Percentiles rank a stretch among this genome's conserved stretches.
Conservation (phyloP, 2,888 invertebrate genomes). For the Diarsia mendica region DNA sequence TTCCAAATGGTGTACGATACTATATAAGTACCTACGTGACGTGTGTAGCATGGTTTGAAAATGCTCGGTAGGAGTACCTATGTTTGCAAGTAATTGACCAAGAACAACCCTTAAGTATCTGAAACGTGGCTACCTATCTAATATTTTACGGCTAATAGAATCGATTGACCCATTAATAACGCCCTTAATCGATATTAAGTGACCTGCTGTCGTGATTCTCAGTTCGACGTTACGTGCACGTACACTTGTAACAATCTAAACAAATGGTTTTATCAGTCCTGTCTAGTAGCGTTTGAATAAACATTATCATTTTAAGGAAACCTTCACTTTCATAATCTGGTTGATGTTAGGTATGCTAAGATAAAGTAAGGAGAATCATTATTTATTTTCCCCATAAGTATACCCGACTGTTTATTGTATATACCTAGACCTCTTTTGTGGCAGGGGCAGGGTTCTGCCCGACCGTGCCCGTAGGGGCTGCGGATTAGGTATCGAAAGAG, state of each 20-base stretch:
- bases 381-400: neutral
- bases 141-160: neutral
- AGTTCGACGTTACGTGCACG: slow-evolving; percentile 1
- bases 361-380: neutral
- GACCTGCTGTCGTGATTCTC: neutral
- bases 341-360: neutral
- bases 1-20: neutral
- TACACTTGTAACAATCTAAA: neutral
- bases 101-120: too few species aligned
- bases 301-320: slow-evolving; percentile 9
- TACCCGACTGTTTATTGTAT: neutral
- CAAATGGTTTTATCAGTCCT: slow-evolving; percentile 12
- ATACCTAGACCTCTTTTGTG: neutral
- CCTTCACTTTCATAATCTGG: slow-evolving; percentile 24
- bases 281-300: slow-evolving; percentile 15
- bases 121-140: neutral
- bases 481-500: too few species aligned
- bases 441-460: neutral
- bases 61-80: too few species aligned
- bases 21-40: too few species aligned
- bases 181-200: slow-evolving; percentile 10
- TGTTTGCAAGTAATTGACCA: too few species aligned
- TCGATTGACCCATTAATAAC: slow-evolving; percentile 20
- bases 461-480: too few species aligned
- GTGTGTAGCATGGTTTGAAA: neutral